Evolutionary conservation across 2,797 vertebrate species (phyloP).

Genomic region (Hapalemur alaotrensis): DNA sequence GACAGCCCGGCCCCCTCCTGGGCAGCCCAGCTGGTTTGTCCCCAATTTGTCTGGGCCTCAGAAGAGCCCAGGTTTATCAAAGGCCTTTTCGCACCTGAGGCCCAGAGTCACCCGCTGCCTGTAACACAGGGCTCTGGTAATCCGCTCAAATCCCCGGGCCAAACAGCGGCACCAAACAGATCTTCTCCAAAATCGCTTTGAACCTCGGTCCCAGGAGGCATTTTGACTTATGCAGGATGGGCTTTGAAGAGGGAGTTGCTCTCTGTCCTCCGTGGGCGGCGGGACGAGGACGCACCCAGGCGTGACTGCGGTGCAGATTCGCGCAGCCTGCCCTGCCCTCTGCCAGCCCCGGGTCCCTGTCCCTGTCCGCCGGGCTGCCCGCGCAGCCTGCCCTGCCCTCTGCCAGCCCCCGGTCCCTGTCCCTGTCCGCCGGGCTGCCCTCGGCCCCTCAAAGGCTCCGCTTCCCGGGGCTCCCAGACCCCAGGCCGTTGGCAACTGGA

Average conservation of each 20-base stretch:
- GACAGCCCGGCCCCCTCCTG: slow-evolving; percentile 50
- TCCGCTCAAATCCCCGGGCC: slow-evolving; percentile 81
- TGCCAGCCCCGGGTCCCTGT: too few relatives aligned
- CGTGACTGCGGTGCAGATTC: background rate
- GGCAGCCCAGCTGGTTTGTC: slow-evolving; percentile 65
- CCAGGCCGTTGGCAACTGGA: rapidly evolving
- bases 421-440: background rate
- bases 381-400: background rate
- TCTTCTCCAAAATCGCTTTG: slow-evolving; percentile 80
- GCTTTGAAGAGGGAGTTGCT: slow-evolving; percentile 54
- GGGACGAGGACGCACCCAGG: background rate
- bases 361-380: background rate
- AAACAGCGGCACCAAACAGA: slow-evolving; percentile 75
- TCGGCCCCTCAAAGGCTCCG: background rate
- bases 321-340: background rate
- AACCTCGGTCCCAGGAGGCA: slow-evolving; percentile 77
- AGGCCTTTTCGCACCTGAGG: slow-evolving; percentile 84
- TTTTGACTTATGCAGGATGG: slow-evolving; percentile 62
- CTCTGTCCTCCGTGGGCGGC: background rate
- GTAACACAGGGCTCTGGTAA: slow-evolving; percentile 63
- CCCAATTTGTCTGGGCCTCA: slow-evolving; percentile 49
- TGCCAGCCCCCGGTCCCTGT: too few relatives aligned
- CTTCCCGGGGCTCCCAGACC: background rate
- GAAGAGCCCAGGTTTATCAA: slow-evolving; percentile 79
- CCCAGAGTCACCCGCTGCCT: slow-evolving; percentile 74